A percentile compares a stretch with the other conserved stretches of the same genome.
These are phyloP conservation scores for Gambusia affinis DNA, from an alignment of 2,113 vertebrate species.

Conservation along the genomic window DNA sequence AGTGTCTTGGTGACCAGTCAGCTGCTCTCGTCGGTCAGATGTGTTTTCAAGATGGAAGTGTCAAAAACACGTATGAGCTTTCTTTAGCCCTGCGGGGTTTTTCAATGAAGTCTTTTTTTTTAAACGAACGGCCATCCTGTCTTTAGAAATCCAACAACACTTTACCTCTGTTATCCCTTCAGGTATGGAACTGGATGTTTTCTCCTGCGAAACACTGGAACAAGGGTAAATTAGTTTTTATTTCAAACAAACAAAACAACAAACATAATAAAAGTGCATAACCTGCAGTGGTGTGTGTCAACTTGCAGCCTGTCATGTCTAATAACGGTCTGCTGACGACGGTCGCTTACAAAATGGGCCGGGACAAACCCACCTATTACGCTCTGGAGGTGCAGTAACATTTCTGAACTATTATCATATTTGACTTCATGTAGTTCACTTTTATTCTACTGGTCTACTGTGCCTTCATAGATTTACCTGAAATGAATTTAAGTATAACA, in stretches of 20 bases:
- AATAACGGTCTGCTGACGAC: constrained; percentile 95
- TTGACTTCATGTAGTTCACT: too few species aligned
- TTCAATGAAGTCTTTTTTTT: rapidly evolving
- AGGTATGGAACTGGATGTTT: constrained; percentile 97
- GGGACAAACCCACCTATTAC: constrained; percentile 87
- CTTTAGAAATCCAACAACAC: not conserved
- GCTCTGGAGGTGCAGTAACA: constrained; percentile 85
- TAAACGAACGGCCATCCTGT: not conserved
- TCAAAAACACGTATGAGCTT: constrained; percentile 91
- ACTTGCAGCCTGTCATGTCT: constrained; percentile 87
- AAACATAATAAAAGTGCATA: rapidly evolving
- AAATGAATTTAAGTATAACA: too few species aligned
- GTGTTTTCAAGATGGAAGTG: constrained; percentile 92
- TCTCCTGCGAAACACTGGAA: constrained; percentile 90
- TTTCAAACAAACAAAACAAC: not conserved
- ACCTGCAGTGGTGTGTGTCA: not conserved
- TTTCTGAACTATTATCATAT: too few species aligned
- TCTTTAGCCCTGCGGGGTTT: not conserved
- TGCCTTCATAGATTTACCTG: too few species aligned
- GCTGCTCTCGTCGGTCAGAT: constrained; percentile 95
- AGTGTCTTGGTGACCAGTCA: constrained; percentile 86
- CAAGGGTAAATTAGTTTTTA: constrained; percentile 80
- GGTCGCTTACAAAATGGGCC: constrained; percentile 92
- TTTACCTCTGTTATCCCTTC: constrained; percentile 8
- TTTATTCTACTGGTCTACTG: too few species aligned